Evolutionary conservation across 2,113 vertebrate genomes (phyloP), one percentile per base, ranked within the genome.

Genomic region (Labeo rohita): DNA sequence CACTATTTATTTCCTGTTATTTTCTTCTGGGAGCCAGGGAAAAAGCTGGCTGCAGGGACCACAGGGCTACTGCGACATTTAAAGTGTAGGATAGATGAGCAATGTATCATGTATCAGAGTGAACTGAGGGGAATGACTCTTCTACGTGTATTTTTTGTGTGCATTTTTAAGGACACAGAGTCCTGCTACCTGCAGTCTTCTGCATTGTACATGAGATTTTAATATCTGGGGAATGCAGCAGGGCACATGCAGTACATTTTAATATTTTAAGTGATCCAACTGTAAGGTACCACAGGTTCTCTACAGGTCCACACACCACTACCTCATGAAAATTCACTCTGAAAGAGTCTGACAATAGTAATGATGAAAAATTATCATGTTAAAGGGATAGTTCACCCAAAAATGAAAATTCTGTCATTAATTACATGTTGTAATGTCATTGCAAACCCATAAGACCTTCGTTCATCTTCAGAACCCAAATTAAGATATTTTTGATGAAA

Each of bases 51-150:
- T 77, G 36, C 70, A 80, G 86, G 73, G 34, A 85, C 74, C 85
- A 83, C 43, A 36, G 74, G 79, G 87, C 39, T 36, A 65, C 34
- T 10, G 84, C 89, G 90, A 90, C 89, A 89, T 91, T 89, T 89
- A 80, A 87, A 61, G 68, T 88, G 90, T 89, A 89, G 90, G 78
- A 84, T 52, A 87, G 83, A 85, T 76, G 76, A 84, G 85, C 86
- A 86, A 91, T 87, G 88, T 90, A 91, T 90, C 0, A 86, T 85
- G 88, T 87, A 92, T 87, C 73, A 84, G 82, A 88, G 63, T 52
- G 85, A 83, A 77, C 50, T 74, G 76, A 86, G 50, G 79, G 81
- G 43, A 63, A 63, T 83, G 36, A 80, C 23, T 49, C n/a, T 21
- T 36, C 49, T 66, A 28, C 28, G 28, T 28, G 28, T 5, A 39